Conservation (phyloP, 2,797 vertebrate species). For the Danio tinwini region DNA sequence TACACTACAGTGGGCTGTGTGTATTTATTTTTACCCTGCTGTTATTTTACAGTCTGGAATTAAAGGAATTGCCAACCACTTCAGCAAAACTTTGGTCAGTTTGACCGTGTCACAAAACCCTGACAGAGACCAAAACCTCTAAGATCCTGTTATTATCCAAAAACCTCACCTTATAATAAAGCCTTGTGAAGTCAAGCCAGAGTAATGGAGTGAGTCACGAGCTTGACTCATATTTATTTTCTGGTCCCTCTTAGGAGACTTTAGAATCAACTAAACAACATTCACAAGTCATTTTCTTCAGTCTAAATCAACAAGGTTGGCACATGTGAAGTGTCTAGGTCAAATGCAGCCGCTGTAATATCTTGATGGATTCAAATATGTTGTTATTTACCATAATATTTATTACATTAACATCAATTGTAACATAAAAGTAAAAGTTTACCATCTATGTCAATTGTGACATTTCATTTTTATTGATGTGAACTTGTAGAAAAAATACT, state of each 20-base stretch:
- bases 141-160: constrained; percentile 47
- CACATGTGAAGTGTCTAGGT: too few species aligned
- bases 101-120: constrained; percentile 15
- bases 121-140: constrained; percentile 6
- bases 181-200: constrained; percentile 26
- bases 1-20: background rate
- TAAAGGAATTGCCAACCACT: constrained; percentile 34
- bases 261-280: constrained; percentile 18
- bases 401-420: too few species aligned
- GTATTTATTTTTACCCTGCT: constrained; percentile 5
- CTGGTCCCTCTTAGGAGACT: background rate
- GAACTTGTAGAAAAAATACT: too few species aligned
- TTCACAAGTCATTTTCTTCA: constrained; percentile 9
- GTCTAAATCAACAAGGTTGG: background rate
- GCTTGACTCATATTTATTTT: constrained; percentile 7
- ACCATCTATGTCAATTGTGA: too few species aligned
- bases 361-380: too few species aligned
- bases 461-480: too few species aligned
- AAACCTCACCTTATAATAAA: constrained; percentile 33
- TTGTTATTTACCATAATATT: too few species aligned
- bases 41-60: constrained; percentile 16
- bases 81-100: constrained; percentile 10
- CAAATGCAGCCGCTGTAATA: too few species aligned
- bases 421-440: too few species aligned
- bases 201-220: constrained; percentile 22